Conservation (phyloP, 2,113 vertebrate species). For the Hypomesus transpacificus region DNA sequence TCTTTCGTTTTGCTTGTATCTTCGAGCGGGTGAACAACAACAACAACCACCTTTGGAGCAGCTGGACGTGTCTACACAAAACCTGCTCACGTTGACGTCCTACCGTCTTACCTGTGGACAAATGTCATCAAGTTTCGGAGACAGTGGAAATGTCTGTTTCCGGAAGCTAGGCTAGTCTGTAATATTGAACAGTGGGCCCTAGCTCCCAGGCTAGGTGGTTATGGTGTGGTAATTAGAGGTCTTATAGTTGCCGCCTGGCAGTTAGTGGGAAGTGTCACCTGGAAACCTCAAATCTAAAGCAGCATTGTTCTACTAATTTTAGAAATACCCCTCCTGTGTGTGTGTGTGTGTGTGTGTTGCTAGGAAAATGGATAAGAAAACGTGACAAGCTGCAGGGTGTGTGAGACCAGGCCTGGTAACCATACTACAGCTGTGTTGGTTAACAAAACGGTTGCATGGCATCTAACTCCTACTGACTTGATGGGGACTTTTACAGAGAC, state of each 20-base stretch:
- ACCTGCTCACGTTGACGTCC: too few species aligned
- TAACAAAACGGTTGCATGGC: too few species aligned
- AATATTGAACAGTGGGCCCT: slow-evolving; percentile 47
- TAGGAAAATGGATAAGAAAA: not conserved
- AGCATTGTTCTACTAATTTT: slow-evolving; percentile 32
- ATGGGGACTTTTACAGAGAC: too few species aligned
- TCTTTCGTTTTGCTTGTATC: not conserved
- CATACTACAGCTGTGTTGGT: too few species aligned
- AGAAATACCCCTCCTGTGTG: slow-evolving; percentile 4
- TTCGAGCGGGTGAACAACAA: not conserved
- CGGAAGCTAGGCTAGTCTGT: slow-evolving; percentile 21
- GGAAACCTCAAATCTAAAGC: slow-evolving; percentile 25
- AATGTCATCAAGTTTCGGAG: not conserved
- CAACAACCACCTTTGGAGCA: not conserved
- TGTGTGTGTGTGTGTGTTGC: not conserved
- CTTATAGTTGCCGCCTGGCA: not conserved
- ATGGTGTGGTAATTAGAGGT: slow-evolving; percentile 42
- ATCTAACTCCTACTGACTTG: too few species aligned
- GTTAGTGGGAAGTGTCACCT: slow-evolving; percentile 48
- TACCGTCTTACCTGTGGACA: too few species aligned
- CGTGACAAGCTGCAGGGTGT: not conserved
- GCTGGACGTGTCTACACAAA: not conserved
- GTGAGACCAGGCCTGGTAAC: too few species aligned
- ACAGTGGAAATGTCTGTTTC: slow-evolving; percentile 1
- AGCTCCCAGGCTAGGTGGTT: too few species aligned